These are phyloP conservation scores for Pogoniulus pusillus DNA, from an alignment of 2,797 vertebrate species.

Conservation along the genomic window DNA sequence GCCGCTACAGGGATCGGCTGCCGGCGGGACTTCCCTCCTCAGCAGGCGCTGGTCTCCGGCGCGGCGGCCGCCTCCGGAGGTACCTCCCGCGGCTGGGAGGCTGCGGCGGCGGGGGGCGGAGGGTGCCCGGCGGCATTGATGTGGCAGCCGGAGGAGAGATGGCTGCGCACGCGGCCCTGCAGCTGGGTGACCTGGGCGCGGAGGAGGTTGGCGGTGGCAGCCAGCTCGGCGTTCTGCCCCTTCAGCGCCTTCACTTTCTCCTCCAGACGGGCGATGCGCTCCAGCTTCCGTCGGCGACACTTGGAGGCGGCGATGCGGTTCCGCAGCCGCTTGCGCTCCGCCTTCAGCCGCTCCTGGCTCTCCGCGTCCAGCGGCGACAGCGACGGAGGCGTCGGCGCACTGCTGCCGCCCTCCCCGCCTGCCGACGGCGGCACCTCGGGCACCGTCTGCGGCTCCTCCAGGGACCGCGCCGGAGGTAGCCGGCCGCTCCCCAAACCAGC, in stretches of 20 bases:
- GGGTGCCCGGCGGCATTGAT: constrained; percentile 75
- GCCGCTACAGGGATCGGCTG: neutral
- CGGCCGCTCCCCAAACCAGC: constrained; percentile 34
- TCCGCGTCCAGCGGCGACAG: constrained; percentile 87
- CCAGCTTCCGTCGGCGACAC: constrained; percentile 88
- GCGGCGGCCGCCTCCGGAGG: neutral
- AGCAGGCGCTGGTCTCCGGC: constrained; percentile 42
- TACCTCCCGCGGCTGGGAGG: neutral
- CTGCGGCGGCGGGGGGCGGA: neutral
- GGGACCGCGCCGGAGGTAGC: constrained; percentile 66
- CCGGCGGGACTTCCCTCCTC: neutral
- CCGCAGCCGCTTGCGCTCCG: constrained; percentile 87
- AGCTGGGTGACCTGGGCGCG: constrained; percentile 87
- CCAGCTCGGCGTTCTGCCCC: constrained; percentile 87
- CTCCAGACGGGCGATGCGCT: constrained; percentile 87
- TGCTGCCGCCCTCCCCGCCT: constrained; percentile 57
- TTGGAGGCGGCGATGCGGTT: constrained; percentile 91
- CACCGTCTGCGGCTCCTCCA: constrained; percentile 87
- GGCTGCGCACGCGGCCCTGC: constrained; percentile 89
- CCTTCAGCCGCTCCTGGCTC: constrained; percentile 88
- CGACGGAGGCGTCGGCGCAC: constrained; percentile 74
- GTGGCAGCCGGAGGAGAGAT: constrained; percentile 86
- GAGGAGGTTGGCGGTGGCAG: constrained; percentile 85
- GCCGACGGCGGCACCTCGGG: constrained; percentile 81
- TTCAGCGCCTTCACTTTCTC: constrained; percentile 90